phyloP scores from a whole-genome alignment of 2,113 vertebrate genomes.

The Planiliza haematocheilus region DNA sequence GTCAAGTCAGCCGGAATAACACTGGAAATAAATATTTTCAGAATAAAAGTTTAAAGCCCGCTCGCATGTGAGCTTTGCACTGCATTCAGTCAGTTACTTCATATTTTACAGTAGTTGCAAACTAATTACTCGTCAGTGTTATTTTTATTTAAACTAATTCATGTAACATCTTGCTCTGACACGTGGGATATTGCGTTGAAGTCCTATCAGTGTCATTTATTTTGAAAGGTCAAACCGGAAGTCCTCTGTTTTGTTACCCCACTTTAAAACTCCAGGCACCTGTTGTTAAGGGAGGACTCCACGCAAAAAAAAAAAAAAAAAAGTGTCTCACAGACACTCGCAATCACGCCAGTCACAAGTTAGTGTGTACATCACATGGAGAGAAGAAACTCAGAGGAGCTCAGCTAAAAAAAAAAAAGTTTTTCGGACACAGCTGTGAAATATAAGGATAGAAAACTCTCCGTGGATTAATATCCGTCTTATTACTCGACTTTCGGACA shows the following conservation, averaged over 20 bases:
- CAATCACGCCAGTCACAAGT: slow-evolving; percentile 33
- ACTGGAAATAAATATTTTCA: slow-evolving; percentile 1
- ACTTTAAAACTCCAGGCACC: slow-evolving; percentile 51
- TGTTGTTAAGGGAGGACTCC: slow-evolving; percentile 60
- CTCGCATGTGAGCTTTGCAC: background rate
- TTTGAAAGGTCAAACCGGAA: slow-evolving; percentile 44
- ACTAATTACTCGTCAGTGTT: too few relatives aligned
- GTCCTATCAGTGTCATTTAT: slow-evolving; percentile 13
- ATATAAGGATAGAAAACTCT: background rate
- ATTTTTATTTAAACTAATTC: too few relatives aligned
- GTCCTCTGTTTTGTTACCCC: fast-evolving
- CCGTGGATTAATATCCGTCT: slow-evolving; percentile 44
- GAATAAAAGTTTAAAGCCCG: background rate
- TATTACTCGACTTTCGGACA: background rate
- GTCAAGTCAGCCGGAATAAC: background rate
- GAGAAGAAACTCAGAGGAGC: background rate
- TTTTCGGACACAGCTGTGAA: background rate
- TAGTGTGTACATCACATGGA: slow-evolving; percentile 32
- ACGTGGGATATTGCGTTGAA: too few relatives aligned
- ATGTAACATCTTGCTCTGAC: too few relatives aligned
- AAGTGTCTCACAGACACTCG: background rate
- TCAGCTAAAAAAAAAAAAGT: background rate
- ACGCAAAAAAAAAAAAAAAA: background rate
- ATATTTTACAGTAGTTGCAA: background rate
- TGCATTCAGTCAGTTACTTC: background rate